A percentile compares a stretch with the other conserved stretches of the same genome.
These are phyloP conservation scores for Artemia sinica DNA, from an alignment of 2,888 invertebrate species.

Conservation along the genomic window DNA sequence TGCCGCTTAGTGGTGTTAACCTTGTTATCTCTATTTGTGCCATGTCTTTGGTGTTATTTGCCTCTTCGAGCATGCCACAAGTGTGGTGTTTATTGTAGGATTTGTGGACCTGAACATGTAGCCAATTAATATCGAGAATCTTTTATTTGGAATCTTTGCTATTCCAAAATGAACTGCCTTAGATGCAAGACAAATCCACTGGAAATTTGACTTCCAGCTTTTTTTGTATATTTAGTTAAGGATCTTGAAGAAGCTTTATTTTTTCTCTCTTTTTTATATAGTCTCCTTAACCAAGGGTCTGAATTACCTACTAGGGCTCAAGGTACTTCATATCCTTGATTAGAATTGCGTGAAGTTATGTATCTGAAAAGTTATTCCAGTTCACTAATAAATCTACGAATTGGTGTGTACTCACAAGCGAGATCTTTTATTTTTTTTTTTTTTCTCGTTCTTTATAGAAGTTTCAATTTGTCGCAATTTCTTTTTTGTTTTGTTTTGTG, in stretches of 20 bases:
- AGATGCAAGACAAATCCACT: slow-evolving; percentile 4
- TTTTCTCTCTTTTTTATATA: too few relatives aligned
- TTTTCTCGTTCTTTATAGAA: slow-evolving; percentile 8
- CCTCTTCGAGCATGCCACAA: slow-evolving; percentile 67
- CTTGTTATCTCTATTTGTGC: slow-evolving; percentile 66
- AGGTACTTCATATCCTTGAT: background rate
- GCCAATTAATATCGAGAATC: slow-evolving; percentile 24
- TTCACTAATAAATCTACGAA: background rate
- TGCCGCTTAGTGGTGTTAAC: slow-evolving; percentile 70
- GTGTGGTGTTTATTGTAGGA: slow-evolving; percentile 57
- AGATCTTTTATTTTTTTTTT: background rate
- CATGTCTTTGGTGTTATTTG: slow-evolving; percentile 84
- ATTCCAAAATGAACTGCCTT: background rate
- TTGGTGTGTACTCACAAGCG: background rate
- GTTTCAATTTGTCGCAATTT: slow-evolving; percentile 11
- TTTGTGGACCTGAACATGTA: slow-evolving; percentile 64
- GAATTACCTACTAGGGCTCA: slow-evolving; percentile 13
- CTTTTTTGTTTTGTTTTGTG: slow-evolving; percentile 13
- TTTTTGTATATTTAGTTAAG: too few relatives aligned
- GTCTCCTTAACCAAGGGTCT: background rate
- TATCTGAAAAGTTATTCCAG: slow-evolving; percentile 7
- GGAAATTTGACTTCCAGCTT: background rate
- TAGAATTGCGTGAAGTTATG: background rate
- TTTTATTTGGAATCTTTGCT: background rate
- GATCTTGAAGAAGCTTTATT: too few relatives aligned